Evolutionary conservation across 2,888 invertebrate genomes (phyloP).

Genomic region (Automeris io): DNA sequence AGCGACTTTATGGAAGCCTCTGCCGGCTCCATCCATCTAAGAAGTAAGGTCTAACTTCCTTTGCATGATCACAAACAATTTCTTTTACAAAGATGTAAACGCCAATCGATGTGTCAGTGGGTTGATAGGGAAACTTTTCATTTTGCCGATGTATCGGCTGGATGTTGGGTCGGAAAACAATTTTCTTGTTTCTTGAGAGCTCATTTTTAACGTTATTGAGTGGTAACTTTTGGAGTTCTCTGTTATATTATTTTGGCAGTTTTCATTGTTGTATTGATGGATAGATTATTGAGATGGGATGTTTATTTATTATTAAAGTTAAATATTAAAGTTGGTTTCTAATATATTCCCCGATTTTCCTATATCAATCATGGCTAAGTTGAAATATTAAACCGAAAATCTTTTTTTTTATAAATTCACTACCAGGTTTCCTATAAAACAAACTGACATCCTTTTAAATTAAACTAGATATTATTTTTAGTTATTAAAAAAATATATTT

Average conservation of each 20-base stretch:
- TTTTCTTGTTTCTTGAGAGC: constrained; percentile 61
- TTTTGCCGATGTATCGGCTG: constrained; percentile 58
- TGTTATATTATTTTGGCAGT: constrained; percentile 36
- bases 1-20: constrained; percentile 29
- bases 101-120: constrained; percentile 70
- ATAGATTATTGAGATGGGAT: constrained; percentile 26
- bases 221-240: constrained; percentile 43
- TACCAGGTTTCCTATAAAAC: too few relatives aligned
- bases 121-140: constrained; percentile 72
- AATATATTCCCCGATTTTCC: too few relatives aligned
- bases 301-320: constrained; percentile 6
- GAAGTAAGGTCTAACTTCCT: constrained; percentile 49
- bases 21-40: constrained; percentile 23
- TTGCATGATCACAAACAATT: constrained; percentile 53
- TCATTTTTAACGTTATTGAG: constrained; percentile 70
- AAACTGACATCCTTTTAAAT: too few relatives aligned
- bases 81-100: constrained; percentile 68
- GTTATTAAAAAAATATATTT: too few relatives aligned
- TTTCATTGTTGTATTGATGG: constrained; percentile 38
- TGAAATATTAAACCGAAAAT: too few relatives aligned
- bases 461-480: too few relatives aligned
- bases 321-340: constrained; percentile 1
- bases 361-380: too few relatives aligned
- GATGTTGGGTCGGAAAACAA: constrained; percentile 58
- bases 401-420: too few relatives aligned